Percentiles rank a stretch among this genome's conserved stretches.
phyloP scores from a whole-genome alignment of 2,888 invertebrate species.

The Notodonta dromedarius region DNA sequence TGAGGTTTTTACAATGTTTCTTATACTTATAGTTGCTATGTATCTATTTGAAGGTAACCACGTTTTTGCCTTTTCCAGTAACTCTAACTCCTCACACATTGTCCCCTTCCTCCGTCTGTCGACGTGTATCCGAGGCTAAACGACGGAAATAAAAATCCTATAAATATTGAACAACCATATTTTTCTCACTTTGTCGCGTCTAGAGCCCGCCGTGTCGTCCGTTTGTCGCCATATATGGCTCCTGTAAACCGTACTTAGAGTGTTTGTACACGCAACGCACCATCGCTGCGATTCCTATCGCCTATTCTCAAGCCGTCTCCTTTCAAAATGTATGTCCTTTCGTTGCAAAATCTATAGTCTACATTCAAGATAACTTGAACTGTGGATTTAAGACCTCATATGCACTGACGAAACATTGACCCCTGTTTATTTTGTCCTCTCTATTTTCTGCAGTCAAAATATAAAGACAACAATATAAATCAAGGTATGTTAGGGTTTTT shows the following conservation, averaged over 20 bases:
- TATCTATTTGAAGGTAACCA: not conserved
- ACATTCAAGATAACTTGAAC: no score
- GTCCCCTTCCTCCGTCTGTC: constrained; percentile 55
- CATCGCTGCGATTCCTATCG: constrained; percentile 16
- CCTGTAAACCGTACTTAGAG: constrained; percentile 39
- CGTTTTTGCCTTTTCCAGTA: constrained; percentile 45
- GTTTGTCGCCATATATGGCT: constrained; percentile 53
- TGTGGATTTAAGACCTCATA: no score
- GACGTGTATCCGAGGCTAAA: constrained; percentile 74
- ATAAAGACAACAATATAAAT: no score
- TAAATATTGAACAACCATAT: constrained; percentile 83
- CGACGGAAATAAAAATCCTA: constrained; percentile 81
- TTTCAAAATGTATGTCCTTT: not conserved
- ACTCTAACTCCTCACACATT: constrained; percentile 30
- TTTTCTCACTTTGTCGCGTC: constrained; percentile 81
- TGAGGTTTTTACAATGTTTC: no score
- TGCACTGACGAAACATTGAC: no score
- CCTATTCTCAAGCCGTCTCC: constrained; percentile 1
- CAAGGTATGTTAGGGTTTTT: no score
- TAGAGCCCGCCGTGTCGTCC: constrained; percentile 60
- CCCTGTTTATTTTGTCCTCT: no score
- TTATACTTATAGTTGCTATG: no score
- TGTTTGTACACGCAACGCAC: constrained; percentile 36
- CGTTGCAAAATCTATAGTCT: no score
- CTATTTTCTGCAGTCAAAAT: no score